Conservation (phyloP, 2,113 vertebrate species). For the Heterotis niloticus region DNA sequence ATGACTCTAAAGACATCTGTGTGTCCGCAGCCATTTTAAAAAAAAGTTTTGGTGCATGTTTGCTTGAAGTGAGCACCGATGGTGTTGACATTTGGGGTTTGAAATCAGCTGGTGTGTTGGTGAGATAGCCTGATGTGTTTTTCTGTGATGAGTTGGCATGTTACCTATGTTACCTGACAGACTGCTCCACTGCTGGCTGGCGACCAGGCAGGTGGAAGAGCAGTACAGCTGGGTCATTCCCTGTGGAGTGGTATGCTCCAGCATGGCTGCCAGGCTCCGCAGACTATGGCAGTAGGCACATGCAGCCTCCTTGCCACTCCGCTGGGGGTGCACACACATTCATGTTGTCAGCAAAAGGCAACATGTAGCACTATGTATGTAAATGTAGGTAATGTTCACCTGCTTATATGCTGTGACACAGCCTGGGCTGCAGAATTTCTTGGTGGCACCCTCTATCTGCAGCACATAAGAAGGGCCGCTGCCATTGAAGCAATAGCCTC, state of each 20-base stretch:
- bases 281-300: conserved; percentile 81
- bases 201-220: conserved; percentile 86
- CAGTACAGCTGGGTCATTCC: conserved; percentile 89
- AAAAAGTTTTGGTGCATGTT: too few species aligned
- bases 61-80: too few species aligned
- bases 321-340: conserved; percentile 61
- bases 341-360: too few species aligned
- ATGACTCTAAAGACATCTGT: neutral
- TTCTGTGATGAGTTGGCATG: too few species aligned
- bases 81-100: too few species aligned
- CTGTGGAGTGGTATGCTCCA: conserved; percentile 73
- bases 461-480: conserved; percentile 75
- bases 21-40: too few species aligned
- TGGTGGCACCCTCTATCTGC: conserved; percentile 75
- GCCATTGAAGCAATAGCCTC: conserved; percentile 75
- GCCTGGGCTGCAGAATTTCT: conserved; percentile 79
- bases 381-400: conserved; percentile 54
- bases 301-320: conserved; percentile 73
- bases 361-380: neutral
- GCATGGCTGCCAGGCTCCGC: conserved; percentile 74
- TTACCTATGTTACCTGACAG: conserved; percentile 71
- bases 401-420: conserved; percentile 82
- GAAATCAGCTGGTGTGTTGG: too few species aligned
- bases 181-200: conserved; percentile 82
- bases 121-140: too few species aligned